These are phyloP conservation scores for Dermolepida albohirtum DNA, from an alignment of 2,888 invertebrate species.

Conservation along the genomic window DNA sequence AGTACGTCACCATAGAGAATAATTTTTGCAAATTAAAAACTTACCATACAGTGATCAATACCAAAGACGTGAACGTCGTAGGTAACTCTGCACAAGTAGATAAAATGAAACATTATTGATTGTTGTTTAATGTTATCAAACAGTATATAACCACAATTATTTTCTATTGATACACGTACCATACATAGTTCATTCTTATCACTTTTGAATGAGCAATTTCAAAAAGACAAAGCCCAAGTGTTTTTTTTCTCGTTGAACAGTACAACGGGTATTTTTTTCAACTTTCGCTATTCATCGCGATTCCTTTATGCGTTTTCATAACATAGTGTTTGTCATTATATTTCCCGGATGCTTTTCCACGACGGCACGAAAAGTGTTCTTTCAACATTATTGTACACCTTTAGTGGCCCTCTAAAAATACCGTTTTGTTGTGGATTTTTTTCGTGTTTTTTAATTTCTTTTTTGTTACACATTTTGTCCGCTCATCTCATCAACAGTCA, in stretches of 20 bases:
- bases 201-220: background rate
- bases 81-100: too few relatives aligned
- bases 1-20: too few relatives aligned
- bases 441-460: constrained; percentile 37
- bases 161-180: too few relatives aligned
- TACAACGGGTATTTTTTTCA: constrained; percentile 12
- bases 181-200: too few relatives aligned
- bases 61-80: too few relatives aligned
- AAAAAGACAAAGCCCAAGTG: constrained; percentile 19
- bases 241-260: constrained; percentile 2
- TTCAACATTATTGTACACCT: constrained; percentile 16
- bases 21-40: too few relatives aligned
- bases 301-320: constrained; percentile 26
- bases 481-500: constrained; percentile 21
- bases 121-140: too few relatives aligned
- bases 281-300: constrained; percentile 27
- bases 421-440: constrained; percentile 27
- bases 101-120: too few relatives aligned
- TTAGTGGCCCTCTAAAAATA: constrained; percentile 27
- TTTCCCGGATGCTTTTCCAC: constrained; percentile 2
- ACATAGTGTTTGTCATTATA: constrained; percentile 8
- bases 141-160: too few relatives aligned
- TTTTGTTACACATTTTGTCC: constrained; percentile 34
- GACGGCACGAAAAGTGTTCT: background rate
- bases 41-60: too few relatives aligned